Percentiles rank a stretch among this genome's conserved stretches.
These are phyloP conservation scores for Dendrocincla fuliginosa DNA, from an alignment of 2,797 vertebrate genomes.

Conservation along the genomic window DNA sequence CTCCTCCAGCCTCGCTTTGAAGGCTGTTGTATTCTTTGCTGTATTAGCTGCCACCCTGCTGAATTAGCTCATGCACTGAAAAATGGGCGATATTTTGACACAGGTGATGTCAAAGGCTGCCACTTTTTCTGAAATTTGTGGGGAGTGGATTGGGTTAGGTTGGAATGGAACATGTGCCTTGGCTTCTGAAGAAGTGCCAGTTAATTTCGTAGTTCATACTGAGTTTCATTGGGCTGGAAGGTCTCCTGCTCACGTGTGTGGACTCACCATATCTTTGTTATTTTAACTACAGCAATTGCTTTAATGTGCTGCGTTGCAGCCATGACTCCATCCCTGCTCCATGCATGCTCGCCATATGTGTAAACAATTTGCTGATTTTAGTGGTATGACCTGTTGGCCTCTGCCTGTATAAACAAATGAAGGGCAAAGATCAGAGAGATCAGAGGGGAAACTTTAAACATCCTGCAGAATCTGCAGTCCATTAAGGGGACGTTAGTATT, in stretches of 20 bases:
- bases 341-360: conserved; percentile 52
- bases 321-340: conserved; percentile 15
- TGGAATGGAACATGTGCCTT: fast-evolving
- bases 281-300: conserved; percentile 12
- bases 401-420: conserved; percentile 68
- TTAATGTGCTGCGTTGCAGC: conserved; percentile 29
- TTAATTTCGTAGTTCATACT: background rate
- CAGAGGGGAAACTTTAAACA: conserved; percentile 61
- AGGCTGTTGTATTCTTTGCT: background rate
- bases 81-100: background rate
- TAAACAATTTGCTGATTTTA: conserved; percentile 64
- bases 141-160: background rate
- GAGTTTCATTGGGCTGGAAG: background rate
- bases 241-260: background rate
- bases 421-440: conserved; percentile 74
- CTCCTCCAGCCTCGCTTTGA: background rate
- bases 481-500: conserved; percentile 48
- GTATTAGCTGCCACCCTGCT: background rate
- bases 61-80: background rate
- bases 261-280: background rate
- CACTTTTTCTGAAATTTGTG: background rate
- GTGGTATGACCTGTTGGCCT: conserved; percentile 56
- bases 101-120: background rate
- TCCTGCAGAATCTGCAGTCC: conserved; percentile 49
- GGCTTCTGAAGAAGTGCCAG: background rate